Percentiles rank a stretch among this genome's conserved stretches.
phyloP scores from a whole-genome alignment of 2,888 invertebrate genomes.

The Nebria brevicollis region DNA sequence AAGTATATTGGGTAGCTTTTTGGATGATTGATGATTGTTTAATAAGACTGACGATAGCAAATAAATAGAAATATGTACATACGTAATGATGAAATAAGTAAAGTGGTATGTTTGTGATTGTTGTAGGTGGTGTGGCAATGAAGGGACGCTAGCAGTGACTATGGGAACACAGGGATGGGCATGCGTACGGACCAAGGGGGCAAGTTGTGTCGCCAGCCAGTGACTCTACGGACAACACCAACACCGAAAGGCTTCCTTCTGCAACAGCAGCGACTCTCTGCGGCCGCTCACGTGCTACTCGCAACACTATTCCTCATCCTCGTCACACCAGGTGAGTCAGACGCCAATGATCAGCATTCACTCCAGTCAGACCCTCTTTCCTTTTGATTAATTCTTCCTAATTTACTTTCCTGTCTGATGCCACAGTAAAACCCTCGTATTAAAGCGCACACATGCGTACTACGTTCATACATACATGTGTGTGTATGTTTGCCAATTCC shows the following conservation, averaged over 20 bases:
- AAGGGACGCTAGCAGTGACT: slow-evolving; percentile 80
- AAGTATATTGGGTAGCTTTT: no score
- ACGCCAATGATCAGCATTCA: no score
- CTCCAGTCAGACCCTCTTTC: no score
- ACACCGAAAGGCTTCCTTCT: slow-evolving; percentile 14
- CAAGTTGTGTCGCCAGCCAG: slow-evolving; percentile 72
- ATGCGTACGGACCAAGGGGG: slow-evolving; percentile 86
- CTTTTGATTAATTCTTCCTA: not conserved
- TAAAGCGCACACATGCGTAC: no score
- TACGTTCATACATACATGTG: no score
- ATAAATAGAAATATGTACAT: not conserved
- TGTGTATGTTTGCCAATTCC: no score
- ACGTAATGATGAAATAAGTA: not conserved
- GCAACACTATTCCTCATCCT: slow-evolving; percentile 33
- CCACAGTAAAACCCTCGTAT: not conserved
- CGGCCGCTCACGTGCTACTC: slow-evolving; percentile 26
- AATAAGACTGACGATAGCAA: no score
- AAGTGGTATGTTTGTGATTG: not conserved
- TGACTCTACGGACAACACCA: slow-evolving; percentile 61
- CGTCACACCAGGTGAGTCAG: slow-evolving; percentile 33
- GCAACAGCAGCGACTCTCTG: not conserved
- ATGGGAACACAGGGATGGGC: slow-evolving; percentile 93
- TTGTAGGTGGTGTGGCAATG: slow-evolving; percentile 74
- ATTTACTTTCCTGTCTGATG: not conserved
- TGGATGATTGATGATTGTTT: no score